Conservation (phyloP, 1,140 invertebrate genomes). For the Bombus impatiens region DNA sequence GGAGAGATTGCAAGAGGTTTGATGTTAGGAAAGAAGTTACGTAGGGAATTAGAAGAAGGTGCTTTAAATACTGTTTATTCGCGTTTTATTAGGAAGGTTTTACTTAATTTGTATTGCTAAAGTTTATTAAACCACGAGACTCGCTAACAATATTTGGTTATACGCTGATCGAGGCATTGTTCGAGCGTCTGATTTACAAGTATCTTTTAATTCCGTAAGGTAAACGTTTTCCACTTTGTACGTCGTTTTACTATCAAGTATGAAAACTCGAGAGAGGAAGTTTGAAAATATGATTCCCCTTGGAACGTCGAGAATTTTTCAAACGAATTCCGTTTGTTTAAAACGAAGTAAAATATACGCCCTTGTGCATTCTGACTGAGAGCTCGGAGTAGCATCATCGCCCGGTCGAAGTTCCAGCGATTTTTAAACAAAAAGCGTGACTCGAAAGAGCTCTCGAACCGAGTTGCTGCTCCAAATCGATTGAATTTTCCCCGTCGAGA, state of each 20-base stretch:
- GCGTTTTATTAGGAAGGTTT: neutral
- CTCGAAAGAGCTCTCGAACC: neutral
- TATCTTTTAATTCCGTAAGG: neutral
- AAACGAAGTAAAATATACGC: neutral
- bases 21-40: too few species aligned
- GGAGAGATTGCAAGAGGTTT: too few species aligned
- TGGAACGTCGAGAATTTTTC: neutral
- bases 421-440: neutral
- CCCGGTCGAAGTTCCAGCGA: too few species aligned
- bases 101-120: neutral
- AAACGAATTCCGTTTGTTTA: neutral
- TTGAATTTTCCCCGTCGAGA: conserved; percentile 11
- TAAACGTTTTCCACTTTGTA: neutral
- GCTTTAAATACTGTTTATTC: too few species aligned
- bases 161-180: neutral
- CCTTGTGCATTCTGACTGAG: too few species aligned
- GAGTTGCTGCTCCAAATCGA: neutral
- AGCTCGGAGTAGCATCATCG: too few species aligned
- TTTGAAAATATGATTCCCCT: neutral
- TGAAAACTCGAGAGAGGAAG: neutral
- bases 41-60: too few species aligned
- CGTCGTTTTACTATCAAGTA: neutral
- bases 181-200: neutral
- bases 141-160: neutral
- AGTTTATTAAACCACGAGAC: neutral